Evolutionary conservation across 2,113 vertebrate species (phyloP), one percentile per base, ranked within the genome.

Genomic region (Hippocampus abdominalis): DNA sequence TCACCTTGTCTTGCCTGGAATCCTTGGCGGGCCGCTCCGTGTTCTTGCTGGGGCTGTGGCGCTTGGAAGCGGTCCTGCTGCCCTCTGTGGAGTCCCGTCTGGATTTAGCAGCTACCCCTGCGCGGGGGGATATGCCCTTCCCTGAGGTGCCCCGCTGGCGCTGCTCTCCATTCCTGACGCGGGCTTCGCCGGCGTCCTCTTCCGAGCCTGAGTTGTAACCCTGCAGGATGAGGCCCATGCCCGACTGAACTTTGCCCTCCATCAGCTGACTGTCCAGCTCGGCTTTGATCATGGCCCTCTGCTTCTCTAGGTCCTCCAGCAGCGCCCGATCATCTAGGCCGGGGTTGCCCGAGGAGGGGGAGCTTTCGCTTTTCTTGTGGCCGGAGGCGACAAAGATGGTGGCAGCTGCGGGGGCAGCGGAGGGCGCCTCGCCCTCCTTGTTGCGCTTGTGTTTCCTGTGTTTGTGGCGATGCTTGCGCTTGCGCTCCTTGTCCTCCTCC

Each of bases 251-350:
- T 84, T 96, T 98, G 5, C 97, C 97, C 90, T 98, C 96, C 95
- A 98, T 98, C 80, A 99, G 85, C 80, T 99, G 97, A 1, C 96
- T 98, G 89, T 99, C 97, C 84, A 99, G 94, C 90, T 99, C 97
- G 46, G 97, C 97, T 94, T 99, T 98, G 79, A 99, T 94, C 89
- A 99, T 88, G 27, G 97, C 97, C 89, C 97, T 92, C 92, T 98
- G 97, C 78, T 99, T 99, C 82, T 99, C 97, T 84, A 99, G 89
- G 79, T 99, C 97, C 92, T 99, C 97, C 75, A 99, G 88, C 83
- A 98, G 84, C 72, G 97, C 96, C 82, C 95, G 87, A 86, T 98
- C 96, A 77, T 99, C 97, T 83, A 99, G 91, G 83, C 96, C 96
- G 73, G 95, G 95, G 89, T 94, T 95, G 84, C 95, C 96, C 61